Percentiles rank a stretch among this genome's conserved stretches.
Conservation (phyloP, 1,140 invertebrate genomes). For the Choristoneura fumiferana region DNA sequence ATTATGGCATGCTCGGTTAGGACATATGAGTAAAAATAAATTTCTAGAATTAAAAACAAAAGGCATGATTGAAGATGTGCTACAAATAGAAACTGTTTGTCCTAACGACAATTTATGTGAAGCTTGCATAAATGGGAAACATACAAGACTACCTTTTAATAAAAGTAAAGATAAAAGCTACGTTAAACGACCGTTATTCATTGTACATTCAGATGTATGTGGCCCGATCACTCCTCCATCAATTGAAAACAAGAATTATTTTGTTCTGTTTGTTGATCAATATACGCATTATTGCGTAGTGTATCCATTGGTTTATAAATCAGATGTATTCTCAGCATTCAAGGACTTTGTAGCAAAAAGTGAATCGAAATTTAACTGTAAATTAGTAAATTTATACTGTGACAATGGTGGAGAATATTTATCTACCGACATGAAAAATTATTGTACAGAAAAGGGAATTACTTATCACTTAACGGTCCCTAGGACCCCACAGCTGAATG, state of each 20-base stretch:
- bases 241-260: conserved; percentile 54
- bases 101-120: conserved; percentile 58
- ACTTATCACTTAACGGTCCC: conserved; percentile 67
- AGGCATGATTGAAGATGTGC: conserved; percentile 44
- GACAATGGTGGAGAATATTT: conserved; percentile 70
- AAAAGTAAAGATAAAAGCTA: conserved; percentile 47
- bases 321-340: conserved; percentile 52
- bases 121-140: conserved; percentile 70
- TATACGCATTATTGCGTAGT: conserved; percentile 50
- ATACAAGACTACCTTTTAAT: conserved; percentile 57
- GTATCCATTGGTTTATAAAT: conserved; percentile 53
- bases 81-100: conserved; percentile 34
- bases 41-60: conserved; percentile 49
- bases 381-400: conserved; percentile 58
- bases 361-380: conserved; percentile 53
- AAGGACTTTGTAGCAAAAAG: conserved; percentile 53
- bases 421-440: conserved; percentile 59
- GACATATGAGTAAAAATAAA: conserved; percentile 52
- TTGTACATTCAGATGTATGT: conserved; percentile 68
- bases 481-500: conserved; percentile 76
- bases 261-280: conserved; percentile 57
- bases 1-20: conserved; percentile 55
- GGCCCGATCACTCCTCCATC: conserved; percentile 60
- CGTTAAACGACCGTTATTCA: conserved; percentile 57
- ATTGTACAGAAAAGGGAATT: conserved; percentile 63